Evolutionary conservation across 2,113 vertebrate genomes (phyloP).

Genomic region (Meriones unguiculatus): DNA sequence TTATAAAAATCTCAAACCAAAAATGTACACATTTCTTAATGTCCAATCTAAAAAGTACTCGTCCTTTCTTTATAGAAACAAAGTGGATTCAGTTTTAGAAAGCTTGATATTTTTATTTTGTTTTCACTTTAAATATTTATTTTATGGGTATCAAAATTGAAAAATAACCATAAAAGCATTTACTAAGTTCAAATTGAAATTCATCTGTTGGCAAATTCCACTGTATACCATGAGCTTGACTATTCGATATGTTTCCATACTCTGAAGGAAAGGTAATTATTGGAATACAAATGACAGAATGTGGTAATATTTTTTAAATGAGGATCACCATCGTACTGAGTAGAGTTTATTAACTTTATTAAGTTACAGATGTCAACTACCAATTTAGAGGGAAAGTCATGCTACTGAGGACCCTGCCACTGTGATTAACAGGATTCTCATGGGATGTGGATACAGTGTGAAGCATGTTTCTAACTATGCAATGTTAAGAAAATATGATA

Average conservation of each 20-base stretch:
- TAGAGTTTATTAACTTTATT: neutral
- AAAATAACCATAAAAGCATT: neutral
- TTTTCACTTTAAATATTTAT: neutral
- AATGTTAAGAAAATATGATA: neutral
- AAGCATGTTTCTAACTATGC: neutral
- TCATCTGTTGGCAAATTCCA: neutral
- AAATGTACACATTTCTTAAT: neutral
- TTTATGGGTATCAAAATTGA: neutral
- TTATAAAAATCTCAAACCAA: neutral
- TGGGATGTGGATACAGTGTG: neutral
- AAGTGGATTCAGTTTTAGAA: neutral
- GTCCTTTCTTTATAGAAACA: neutral
- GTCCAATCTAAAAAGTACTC: neutral
- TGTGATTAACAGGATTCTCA: neutral
- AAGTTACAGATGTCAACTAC: neutral
- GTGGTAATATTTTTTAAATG: neutral
- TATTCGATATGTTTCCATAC: neutral
- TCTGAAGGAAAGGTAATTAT: neutral
- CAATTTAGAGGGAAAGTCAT: neutral
- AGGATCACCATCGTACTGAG: neutral
- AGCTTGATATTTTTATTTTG: neutral
- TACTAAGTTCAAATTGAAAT: neutral
- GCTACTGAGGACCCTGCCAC: accelerated
- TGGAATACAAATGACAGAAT: neutral
- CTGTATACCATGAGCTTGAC: neutral